Conservation (phyloP, 92 coral and sea anemone genomes). For the Epizoanthus illoricatus region DNA sequence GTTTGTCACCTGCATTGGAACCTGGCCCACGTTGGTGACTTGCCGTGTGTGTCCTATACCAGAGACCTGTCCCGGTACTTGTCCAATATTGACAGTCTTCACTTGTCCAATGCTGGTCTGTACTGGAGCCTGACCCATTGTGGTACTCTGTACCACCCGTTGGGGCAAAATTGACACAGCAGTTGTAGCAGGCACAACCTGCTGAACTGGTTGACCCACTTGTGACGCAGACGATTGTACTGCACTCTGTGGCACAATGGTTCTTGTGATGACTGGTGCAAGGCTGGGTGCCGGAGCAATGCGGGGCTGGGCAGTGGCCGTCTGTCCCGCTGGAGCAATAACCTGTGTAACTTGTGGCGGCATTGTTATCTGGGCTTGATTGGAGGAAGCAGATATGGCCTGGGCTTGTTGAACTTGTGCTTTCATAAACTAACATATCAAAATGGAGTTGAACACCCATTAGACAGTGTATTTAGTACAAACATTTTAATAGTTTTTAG, state of each 20-base stretch:
- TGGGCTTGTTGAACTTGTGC: conserved; percentile 39
- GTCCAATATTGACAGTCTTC: conserved; percentile 37
- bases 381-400: background rate
- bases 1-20: conserved; percentile 1
- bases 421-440: conserved; percentile 34
- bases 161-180: conserved; percentile 79
- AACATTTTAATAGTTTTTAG: too few relatives aligned
- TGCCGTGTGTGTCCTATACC: conserved; percentile 22
- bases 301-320: conserved; percentile 53
- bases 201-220: conserved; percentile 40
- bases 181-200: conserved; percentile 40
- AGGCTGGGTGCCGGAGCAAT: conserved; percentile 78
- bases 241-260: conserved; percentile 61
- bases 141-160: conserved; percentile 18
- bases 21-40: background rate
- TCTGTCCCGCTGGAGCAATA: conserved; percentile 53
- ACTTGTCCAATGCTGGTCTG: conserved; percentile 56
- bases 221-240: conserved; percentile 45
- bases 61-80: conserved; percentile 32
- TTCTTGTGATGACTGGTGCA: conserved; percentile 41
- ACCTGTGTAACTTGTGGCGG: conserved; percentile 65
- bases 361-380: conserved; percentile 52
- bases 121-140: conserved; percentile 36
- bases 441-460: background rate
- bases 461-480: too few relatives aligned